phyloP scores from a whole-genome alignment of 1,140 invertebrate genomes.

The Calliopsis andreniformis region DNA sequence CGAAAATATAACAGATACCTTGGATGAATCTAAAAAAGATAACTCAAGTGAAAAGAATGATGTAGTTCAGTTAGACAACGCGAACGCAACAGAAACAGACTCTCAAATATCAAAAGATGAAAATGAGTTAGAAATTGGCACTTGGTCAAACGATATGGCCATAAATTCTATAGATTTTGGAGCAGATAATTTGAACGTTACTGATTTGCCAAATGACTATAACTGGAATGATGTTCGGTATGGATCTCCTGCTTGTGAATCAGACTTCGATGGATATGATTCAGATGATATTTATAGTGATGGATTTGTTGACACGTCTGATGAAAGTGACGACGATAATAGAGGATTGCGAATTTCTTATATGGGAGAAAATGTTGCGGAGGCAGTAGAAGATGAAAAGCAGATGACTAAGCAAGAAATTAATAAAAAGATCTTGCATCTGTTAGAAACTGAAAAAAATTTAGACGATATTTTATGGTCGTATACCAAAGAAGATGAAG shows the following conservation, averaged over 20 bases:
- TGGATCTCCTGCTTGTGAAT: slow-evolving; percentile 75
- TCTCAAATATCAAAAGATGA: slow-evolving; percentile 67
- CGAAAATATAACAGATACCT: slow-evolving; percentile 2
- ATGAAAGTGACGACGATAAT: slow-evolving; percentile 74
- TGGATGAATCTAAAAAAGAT: not conserved
- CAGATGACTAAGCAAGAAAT: slow-evolving; percentile 74
- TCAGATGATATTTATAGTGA: slow-evolving; percentile 79
- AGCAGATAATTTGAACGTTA: slow-evolving; percentile 63
- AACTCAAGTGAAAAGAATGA: not conserved
- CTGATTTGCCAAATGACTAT: slow-evolving; percentile 67
- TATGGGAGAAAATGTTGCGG: slow-evolving; percentile 90
- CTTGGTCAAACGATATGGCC: slow-evolving; percentile 95
- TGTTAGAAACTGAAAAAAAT: slow-evolving; percentile 73
- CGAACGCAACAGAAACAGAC: slow-evolving; percentile 37
- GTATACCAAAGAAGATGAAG: slow-evolving; percentile 57
- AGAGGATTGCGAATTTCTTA: slow-evolving; percentile 88
- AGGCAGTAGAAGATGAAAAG: slow-evolving; percentile 88
- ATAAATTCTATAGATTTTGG: slow-evolving; percentile 66
- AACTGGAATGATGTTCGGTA: slow-evolving; percentile 74
- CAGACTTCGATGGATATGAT: slow-evolving; percentile 79
- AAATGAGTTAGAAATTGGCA: slow-evolving; percentile 90
- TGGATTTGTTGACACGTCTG: slow-evolving; percentile 73
- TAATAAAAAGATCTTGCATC: slow-evolving; percentile 74
- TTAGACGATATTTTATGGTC: slow-evolving; percentile 70
- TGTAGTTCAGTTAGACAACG: slow-evolving; percentile 56